Percentiles rank a stretch among this genome's conserved stretches.
phyloP scores from a whole-genome alignment of 2,113 vertebrate species.

The Chrysochloris asiatica region DNA sequence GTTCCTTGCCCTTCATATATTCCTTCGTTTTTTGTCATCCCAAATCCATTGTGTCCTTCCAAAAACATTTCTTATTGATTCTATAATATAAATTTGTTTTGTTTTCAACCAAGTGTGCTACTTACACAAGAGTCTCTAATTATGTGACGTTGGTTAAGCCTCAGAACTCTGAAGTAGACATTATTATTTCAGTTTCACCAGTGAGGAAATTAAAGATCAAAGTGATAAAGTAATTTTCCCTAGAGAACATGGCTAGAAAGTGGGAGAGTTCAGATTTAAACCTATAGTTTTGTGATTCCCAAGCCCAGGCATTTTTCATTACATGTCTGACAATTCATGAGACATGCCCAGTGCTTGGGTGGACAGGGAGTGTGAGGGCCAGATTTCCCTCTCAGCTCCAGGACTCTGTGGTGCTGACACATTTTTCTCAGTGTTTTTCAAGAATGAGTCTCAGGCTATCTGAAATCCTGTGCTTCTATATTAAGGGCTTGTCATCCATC shows the following conservation, averaged over 20 bases:
- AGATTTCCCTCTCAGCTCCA: not conserved
- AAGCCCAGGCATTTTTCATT: not conserved
- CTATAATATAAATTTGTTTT: not conserved
- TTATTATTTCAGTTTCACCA: not conserved
- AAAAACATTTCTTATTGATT: not conserved
- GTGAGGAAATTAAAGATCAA: not conserved
- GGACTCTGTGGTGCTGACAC: not conserved
- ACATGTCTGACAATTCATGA: not conserved
- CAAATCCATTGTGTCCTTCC: not conserved
- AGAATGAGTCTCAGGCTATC: not conserved
- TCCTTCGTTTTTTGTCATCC: not conserved
- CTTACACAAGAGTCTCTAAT: not conserved
- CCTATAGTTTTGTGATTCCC: not conserved
- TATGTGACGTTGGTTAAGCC: not conserved
- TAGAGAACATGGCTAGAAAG: not conserved
- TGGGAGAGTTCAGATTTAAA: not conserved
- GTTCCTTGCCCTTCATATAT: not conserved
- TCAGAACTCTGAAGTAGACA: not conserved
- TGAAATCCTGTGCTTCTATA: constrained; percentile 40
- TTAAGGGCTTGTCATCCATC: not conserved
- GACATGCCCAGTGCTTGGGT: no score
- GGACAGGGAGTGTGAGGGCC: no score
- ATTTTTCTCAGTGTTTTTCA: constrained; percentile 7
- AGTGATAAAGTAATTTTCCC: not conserved
- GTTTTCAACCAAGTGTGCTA: not conserved